Evolutionary conservation across 2,888 invertebrate genomes (phyloP).

Genomic region (Scaptodrosophila latifasciaeformis): DNA sequence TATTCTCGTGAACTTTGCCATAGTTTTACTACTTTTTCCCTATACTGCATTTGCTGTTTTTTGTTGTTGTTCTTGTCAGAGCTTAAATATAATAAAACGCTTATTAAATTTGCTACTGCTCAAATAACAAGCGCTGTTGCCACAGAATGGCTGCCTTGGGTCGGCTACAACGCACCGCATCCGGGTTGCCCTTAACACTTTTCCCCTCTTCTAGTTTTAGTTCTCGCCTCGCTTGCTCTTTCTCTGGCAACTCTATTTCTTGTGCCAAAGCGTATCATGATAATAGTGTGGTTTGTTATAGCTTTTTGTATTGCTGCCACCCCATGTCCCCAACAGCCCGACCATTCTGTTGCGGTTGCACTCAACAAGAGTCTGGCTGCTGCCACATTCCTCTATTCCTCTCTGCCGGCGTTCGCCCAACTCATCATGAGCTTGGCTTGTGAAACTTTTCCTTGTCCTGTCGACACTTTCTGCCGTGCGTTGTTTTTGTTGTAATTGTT

Average conservation of each 20-base stretch:
- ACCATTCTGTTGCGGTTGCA: conserved; percentile 24
- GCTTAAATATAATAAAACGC: conserved; percentile 60
- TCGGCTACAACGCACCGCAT: conserved; percentile 45
- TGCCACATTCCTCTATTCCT: conserved; percentile 6
- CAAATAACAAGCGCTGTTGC: conserved; percentile 43
- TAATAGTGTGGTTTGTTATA: conserved; percentile 58
- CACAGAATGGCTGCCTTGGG: conserved; percentile 54
- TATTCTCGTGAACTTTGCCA: conserved; percentile 40
- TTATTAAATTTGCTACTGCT: conserved; percentile 55
- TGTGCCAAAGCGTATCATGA: conserved; percentile 44
- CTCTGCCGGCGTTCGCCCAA: no score
- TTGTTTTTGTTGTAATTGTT: conserved; percentile 38
- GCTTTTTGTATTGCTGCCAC: conserved; percentile 30
- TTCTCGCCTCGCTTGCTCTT: conserved; percentile 16
- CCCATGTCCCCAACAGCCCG: background rate
- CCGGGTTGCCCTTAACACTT: conserved; percentile 23
- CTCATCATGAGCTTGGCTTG: conserved; percentile 9
- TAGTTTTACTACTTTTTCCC: conserved; percentile 13
- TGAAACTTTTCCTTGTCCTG: conserved; percentile 51
- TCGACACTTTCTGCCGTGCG: conserved; percentile 46
- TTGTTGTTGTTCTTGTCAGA: conserved; percentile 20
- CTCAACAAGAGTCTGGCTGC: conserved; percentile 14
- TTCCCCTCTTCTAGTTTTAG: no score
- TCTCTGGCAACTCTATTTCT: conserved; percentile 34
- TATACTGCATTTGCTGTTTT: conserved; percentile 15